Percentiles rank a stretch among this genome's conserved stretches.
phyloP scores from a whole-genome alignment of 2,113 vertebrate species.

The Phyllostomus hastatus region DNA sequence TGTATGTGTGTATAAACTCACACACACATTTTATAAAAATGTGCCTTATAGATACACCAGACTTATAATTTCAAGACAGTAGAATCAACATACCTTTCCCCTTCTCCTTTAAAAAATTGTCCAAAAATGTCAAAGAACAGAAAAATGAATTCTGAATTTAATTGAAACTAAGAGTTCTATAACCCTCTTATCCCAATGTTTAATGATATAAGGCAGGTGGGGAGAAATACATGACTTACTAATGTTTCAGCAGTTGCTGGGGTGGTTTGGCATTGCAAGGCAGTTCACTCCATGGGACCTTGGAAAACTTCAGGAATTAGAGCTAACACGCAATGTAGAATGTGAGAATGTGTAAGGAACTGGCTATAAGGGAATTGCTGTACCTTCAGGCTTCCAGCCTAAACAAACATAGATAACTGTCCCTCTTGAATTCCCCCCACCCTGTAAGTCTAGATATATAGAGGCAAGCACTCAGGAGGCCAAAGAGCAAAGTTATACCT shows the following conservation, averaged over 20 bases:
- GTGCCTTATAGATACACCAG: background rate
- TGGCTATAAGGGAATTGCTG: background rate
- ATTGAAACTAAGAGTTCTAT: background rate
- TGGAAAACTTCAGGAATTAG: background rate
- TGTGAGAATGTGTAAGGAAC: background rate
- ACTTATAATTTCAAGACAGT: background rate
- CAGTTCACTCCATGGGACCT: background rate
- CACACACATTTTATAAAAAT: background rate
- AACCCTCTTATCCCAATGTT: background rate
- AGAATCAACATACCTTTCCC: background rate
- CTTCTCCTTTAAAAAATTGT: background rate
- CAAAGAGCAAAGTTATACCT: background rate
- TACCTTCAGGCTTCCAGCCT: background rate
- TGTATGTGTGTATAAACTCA: background rate
- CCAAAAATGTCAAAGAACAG: background rate
- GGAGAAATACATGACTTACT: background rate
- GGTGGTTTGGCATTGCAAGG: background rate
- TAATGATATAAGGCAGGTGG: background rate
- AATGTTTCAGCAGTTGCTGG: background rate
- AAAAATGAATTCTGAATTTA: background rate
- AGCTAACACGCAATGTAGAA: background rate
- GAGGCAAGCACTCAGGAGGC: background rate
- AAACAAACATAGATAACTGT: background rate
- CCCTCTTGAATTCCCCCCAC: accelerated
- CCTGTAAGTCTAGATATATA: background rate